Conservation (phyloP, 64 coral and sea anemone species). For the Hydrozoanthus tunicans region DNA sequence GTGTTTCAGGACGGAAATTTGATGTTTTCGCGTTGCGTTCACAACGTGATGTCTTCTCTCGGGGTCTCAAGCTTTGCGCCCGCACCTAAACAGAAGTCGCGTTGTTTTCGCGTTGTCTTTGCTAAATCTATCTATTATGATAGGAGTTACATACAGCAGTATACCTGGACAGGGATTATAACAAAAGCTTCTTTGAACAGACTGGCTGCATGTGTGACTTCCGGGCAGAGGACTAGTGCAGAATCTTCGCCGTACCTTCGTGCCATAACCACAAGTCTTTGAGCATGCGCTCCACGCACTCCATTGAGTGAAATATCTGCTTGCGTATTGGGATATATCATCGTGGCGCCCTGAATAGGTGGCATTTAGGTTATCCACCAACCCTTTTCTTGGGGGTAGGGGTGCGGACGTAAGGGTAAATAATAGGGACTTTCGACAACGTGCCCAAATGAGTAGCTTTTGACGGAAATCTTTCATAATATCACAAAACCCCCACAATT, state of each 20-base stretch:
- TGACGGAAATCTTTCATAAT: too few relatives aligned
- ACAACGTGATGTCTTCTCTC: too few relatives aligned
- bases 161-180: constrained; percentile 36
- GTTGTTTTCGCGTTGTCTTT: not conserved
- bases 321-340: not conserved
- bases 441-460: too few relatives aligned
- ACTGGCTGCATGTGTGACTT: constrained; percentile 17
- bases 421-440: too few relatives aligned
- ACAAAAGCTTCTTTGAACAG: constrained; percentile 24
- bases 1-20: too few relatives aligned
- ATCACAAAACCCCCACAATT: too few relatives aligned
- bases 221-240: constrained; percentile 10
- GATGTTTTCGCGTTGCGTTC: too few relatives aligned
- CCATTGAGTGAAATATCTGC: constrained; percentile 33
- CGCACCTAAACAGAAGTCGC: too few relatives aligned
- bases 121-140: not conserved
- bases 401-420: too few relatives aligned
- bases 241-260: constrained; percentile 12
- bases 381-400: not conserved
- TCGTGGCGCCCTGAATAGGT: not conserved
- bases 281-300: constrained; percentile 19
- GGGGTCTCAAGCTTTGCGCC: too few relatives aligned
- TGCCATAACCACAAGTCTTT: constrained; percentile 28
- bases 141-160: not conserved
- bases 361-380: not conserved